Percentiles rank a stretch among this genome's conserved stretches.
Evolutionary conservation across 2,888 invertebrate species (phyloP).

Genomic region (Salticus scenicus): DNA sequence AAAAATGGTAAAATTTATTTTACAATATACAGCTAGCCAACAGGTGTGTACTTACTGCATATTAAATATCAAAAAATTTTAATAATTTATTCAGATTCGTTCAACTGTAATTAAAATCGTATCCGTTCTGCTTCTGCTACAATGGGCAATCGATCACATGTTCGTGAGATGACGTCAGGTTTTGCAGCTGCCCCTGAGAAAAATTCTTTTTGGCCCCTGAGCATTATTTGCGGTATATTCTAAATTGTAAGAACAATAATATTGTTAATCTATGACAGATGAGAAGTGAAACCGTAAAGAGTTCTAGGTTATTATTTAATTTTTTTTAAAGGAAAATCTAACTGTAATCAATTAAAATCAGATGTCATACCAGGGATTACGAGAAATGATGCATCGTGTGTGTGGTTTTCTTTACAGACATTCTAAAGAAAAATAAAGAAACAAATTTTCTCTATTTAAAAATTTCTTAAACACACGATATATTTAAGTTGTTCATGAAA

Average conservation of each 20-base stretch:
- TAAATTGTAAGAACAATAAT: not conserved
- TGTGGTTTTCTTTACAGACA: too few species aligned
- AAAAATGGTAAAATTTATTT: not conserved
- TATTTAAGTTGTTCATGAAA: too few species aligned
- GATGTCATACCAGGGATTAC: too few species aligned
- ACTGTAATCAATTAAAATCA: too few species aligned
- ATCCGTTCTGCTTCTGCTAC: conserved; percentile 55
- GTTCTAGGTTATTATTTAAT: not conserved
- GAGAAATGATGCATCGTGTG: too few species aligned
- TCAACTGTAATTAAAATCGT: conserved; percentile 54
- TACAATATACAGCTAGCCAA: not conserved
- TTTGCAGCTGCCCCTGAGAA: conserved; percentile 59
- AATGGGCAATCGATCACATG: conserved; percentile 56
- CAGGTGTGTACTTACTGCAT: conserved; percentile 17
- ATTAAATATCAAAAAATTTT: conserved; percentile 26
- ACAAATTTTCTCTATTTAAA: too few species aligned
- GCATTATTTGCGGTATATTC: not conserved
- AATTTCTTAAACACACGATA: too few species aligned
- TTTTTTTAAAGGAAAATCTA: too few species aligned
- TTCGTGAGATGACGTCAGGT: conserved; percentile 61
- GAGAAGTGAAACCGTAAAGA: not conserved
- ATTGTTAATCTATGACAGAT: too few species aligned
- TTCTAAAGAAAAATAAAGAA: too few species aligned
- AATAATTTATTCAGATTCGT: conserved; percentile 46
- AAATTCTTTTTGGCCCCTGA: conserved; percentile 26